These are phyloP conservation scores for Julus scandinavius DNA, from an alignment of 2,888 invertebrate species.

Conservation along the genomic window DNA sequence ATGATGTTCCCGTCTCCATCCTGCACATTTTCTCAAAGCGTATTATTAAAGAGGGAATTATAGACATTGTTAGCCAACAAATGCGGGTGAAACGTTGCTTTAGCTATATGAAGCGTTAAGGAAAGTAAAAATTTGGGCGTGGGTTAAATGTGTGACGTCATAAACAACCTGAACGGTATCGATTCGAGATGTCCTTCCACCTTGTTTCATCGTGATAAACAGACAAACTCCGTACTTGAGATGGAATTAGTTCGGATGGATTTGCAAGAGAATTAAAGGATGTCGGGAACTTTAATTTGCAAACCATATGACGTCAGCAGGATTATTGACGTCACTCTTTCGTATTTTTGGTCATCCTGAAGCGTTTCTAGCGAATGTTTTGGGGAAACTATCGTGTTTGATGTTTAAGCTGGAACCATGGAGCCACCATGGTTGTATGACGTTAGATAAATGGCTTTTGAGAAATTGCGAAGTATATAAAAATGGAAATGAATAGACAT, in stretches of 20 bases:
- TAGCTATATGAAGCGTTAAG: not conserved
- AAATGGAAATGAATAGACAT: slow-evolving; percentile 26
- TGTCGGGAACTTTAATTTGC: not conserved
- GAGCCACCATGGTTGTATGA: not conserved
- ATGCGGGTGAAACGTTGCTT: not conserved
- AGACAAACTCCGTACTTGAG: not conserved
- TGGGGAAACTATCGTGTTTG: too few relatives aligned
- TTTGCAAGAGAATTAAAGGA: not conserved
- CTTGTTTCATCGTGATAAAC: not conserved
- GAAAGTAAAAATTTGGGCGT: not conserved
- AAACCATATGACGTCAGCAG: too few relatives aligned
- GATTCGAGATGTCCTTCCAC: not conserved
- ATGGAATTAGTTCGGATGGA: not conserved
- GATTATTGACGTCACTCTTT: too few relatives aligned
- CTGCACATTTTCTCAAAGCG: not conserved
- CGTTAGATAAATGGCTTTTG: not conserved
- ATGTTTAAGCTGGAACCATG: too few relatives aligned
- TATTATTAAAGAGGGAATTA: not conserved
- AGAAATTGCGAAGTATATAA: not conserved
- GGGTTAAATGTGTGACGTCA: not conserved
- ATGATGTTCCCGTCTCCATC: not conserved
- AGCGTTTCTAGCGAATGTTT: too few relatives aligned
- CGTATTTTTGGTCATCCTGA: too few relatives aligned
- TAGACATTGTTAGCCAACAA: not conserved
- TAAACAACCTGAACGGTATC: not conserved